Evolutionary conservation across 2,113 vertebrate species (phyloP).

Genomic region (Myotis brandtii): DNA sequence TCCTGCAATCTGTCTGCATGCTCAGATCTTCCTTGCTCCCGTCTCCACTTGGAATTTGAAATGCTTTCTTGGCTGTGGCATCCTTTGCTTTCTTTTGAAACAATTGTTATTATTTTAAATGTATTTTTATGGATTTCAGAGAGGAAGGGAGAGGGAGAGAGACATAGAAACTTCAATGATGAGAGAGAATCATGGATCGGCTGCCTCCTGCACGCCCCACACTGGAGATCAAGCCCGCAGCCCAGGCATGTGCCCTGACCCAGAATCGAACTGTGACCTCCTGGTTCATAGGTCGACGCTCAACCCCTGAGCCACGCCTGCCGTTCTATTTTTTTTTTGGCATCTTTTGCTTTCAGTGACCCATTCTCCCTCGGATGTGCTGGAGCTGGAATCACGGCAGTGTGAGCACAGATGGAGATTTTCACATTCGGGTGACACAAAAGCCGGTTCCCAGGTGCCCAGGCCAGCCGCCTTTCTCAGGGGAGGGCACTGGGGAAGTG

Average conservation of each 20-base stretch:
- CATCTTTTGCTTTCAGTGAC: conserved; percentile 11
- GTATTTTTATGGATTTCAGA: no score
- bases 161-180: no score
- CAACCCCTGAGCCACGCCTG: no score
- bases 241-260: no score
- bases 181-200: no score
- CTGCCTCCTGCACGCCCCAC: no score
- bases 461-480: neutral
- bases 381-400: neutral
- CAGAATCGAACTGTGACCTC: no score
- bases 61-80: neutral
- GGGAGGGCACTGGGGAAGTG: neutral
- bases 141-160: no score
- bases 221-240: no score
- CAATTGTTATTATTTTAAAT: no score
- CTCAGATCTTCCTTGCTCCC: neutral
- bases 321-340: neutral
- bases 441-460: neutral
- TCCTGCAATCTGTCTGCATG: neutral
- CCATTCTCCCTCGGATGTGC: neutral
- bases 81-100: neutral
- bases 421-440: neutral
- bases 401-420: neutral
- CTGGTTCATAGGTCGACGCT: no score
- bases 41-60: neutral